Evolutionary conservation across 1,140 invertebrate species (phyloP), one percentile per base, ranked within the genome.

Genomic region (Elysia chlorotica): DNA sequence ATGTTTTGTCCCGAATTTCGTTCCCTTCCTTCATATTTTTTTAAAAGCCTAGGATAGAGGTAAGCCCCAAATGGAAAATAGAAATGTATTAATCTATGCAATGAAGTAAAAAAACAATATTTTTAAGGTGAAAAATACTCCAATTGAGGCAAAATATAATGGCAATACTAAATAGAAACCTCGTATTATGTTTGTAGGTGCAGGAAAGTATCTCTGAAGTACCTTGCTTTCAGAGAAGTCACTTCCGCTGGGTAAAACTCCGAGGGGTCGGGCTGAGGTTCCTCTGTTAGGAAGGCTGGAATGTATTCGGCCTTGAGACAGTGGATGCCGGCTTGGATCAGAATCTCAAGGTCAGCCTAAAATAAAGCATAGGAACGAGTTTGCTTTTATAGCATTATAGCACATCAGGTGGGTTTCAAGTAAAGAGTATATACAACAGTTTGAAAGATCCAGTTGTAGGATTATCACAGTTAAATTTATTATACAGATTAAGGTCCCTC

Each of bases 231-330:
- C 5, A 82, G 62, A 21, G 74, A 68, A 35, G 56, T 25, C 2
- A 82, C 75, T 73, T 84, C 79, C 14, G 78, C 62, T 57, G 82
- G 79, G 67, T 69, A 79, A 57, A 71, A 88, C 5, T 89, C 85
- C 21, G 87, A 83, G 2, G 85, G 83, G 79, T 87, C 83, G 17
- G 88, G 82, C 2, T 83, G 76, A 5, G 81, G 79, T 25, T 84
- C 78, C 76, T 86, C 86, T 48, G 67, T 87, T 2, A 92, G 83
- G 74, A 86, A 88, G 54, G 90, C 87, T 37, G 89, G 90, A 17
- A 92, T 87, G 81, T 88, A 91, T 65, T 90, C 88, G 2, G 91
- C 90, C 36, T 84, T 82, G 17, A 91, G 87, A 71, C 90, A 90
- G 19, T 89, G 79, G 83, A 89, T 54, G 75, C 87, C 33, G 85